phyloP scores from a whole-genome alignment of 1,140 invertebrate genomes.

The Goniozus legneri region DNA sequence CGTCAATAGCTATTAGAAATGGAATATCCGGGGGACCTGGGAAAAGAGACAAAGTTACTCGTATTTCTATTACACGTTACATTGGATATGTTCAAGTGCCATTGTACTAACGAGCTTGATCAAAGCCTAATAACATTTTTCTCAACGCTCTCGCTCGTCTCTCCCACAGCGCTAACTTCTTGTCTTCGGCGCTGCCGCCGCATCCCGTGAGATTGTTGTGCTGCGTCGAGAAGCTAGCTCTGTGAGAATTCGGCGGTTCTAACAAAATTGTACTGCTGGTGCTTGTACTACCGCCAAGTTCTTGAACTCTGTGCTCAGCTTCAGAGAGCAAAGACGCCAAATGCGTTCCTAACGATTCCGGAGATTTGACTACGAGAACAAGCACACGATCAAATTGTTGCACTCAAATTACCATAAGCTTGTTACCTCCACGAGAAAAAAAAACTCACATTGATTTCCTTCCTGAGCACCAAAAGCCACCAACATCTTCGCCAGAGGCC shows the following conservation, averaged over 20 bases:
- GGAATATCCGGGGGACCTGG: constrained; percentile 76
- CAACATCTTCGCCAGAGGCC: constrained; percentile 82
- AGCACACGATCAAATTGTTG: too few relatives aligned
- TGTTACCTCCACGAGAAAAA: background rate
- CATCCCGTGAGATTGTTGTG: constrained; percentile 63
- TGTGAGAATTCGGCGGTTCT: constrained; percentile 49
- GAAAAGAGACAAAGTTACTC: background rate
- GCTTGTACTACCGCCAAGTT: constrained; percentile 59
- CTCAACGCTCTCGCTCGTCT: constrained; percentile 76
- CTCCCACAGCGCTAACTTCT: constrained; percentile 84
- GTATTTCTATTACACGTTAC: too few relatives aligned
- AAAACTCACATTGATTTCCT: constrained; percentile 81
- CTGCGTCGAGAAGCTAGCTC: constrained; percentile 54
- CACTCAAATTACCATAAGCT: background rate
- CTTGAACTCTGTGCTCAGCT: constrained; percentile 72
- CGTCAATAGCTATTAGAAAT: constrained; percentile 73
- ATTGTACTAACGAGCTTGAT: constrained; percentile 64
- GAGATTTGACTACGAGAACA: constrained; percentile 61
- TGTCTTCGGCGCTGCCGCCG: constrained; percentile 70
- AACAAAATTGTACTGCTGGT: constrained; percentile 37
- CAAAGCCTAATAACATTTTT: constrained; percentile 67
- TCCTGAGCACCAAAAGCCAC: constrained; percentile 85
- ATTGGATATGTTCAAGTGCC: too few relatives aligned
- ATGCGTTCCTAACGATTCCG: constrained; percentile 69
- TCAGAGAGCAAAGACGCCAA: constrained; percentile 74